Evolutionary conservation across 1,140 invertebrate species (phyloP), one percentile per base, ranked within the genome.

Genomic region (Lycorma delicatula): DNA sequence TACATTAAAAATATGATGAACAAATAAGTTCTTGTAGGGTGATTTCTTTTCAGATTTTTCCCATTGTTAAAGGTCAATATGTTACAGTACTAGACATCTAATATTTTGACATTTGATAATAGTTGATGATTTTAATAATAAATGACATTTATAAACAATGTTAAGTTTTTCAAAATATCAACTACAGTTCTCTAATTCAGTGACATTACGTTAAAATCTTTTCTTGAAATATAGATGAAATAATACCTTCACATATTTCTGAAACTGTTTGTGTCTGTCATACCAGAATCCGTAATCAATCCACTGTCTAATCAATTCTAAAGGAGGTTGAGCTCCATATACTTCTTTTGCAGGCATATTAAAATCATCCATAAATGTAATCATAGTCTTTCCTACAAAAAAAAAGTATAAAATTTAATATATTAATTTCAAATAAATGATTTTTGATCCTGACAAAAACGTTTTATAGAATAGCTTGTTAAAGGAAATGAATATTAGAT

Each of bases 211-310:
- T n/a, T n/a, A n/a, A n/a, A n/a, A n/a, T n/a, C n/a, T n/a, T 13
- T 16, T 47, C 13, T 47, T 13, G 13, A 12, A 47, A 22, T 47
- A 7, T 6, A 47, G 44, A 22, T 9, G 23, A 23, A 51, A 25
- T 13, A 28, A 31, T 54, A 55, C 59, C 74, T 81, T 80, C 56
- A 89, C 79, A 64, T 84, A 83, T 66, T 81, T 88, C 56, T 79
- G 73, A 60, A 77, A 80, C 71, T 91, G 88, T 67, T 86, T 89
- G 38, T 73, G 71, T 0, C 85, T 70, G 65, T 88, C 81, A 67
- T 87, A 92, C 89, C 89, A 93, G 72, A 91, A 92, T 20, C 83
- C 85, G 68, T 91, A 91, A 72, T 89, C 87, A 26, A 91, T 76
- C 86, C 86, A 91, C 62, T 91, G 83, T n/a, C 85, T 75, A 54